Percentiles rank a stretch among this genome's conserved stretches.
Evolutionary conservation across 2,888 invertebrate species (phyloP).

Genomic region (Caenorhabditis virilis): DNA sequence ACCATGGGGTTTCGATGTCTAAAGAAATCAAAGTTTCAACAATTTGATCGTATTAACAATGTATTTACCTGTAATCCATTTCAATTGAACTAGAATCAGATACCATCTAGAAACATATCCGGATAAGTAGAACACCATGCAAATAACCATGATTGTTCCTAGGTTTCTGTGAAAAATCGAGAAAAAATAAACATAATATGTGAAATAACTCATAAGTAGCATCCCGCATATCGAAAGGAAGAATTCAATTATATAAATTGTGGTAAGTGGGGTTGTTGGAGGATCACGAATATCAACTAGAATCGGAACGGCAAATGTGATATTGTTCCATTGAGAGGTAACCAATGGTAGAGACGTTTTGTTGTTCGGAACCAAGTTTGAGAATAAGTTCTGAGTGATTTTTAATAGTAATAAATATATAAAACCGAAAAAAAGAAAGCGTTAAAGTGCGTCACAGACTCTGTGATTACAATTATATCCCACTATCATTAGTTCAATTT

Average conservation of each 20-base stretch:
- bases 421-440: too few relatives aligned
- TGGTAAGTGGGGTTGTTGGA: constrained; percentile 7
- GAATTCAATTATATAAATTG: constrained; percentile 15
- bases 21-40: constrained; percentile 4
- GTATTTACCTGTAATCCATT: constrained; percentile 16
- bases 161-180: constrained; percentile 23
- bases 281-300: constrained; percentile 24
- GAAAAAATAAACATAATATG: constrained; percentile 12
- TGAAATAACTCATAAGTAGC: constrained; percentile 21
- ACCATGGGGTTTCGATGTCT: constrained; percentile 19
- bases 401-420: too few relatives aligned
- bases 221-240: constrained; percentile 12
- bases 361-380: not conserved
- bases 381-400: too few relatives aligned
- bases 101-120: constrained; percentile 18
- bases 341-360: constrained; percentile 14
- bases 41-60: too few relatives aligned
- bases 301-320: constrained; percentile 30
- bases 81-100: constrained; percentile 20
- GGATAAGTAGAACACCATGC: constrained; percentile 8
- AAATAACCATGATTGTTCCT: constrained; percentile 6
- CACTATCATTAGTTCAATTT: too few relatives aligned
- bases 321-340: constrained; percentile 22
- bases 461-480: too few relatives aligned
- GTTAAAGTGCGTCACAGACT: too few relatives aligned